Evolutionary conservation across 2,797 vertebrate genomes (phyloP), one percentile per base, ranked within the genome.

Genomic region (Sebastes umbrosus): DNA sequence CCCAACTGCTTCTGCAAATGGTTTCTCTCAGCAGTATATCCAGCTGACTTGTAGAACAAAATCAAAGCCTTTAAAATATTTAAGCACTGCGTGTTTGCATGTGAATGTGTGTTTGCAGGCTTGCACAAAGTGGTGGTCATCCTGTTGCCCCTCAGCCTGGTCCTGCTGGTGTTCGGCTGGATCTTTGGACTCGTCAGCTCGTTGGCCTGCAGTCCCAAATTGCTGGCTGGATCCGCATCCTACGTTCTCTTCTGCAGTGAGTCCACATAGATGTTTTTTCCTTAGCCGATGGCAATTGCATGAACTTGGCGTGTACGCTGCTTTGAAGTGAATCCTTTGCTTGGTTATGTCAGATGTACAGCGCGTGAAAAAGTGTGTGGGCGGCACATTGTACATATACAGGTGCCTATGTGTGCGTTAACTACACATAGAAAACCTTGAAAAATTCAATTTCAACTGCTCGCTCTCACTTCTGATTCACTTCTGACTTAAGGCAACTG

Each of bases 211-310:
- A 96, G 95, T 63, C 83, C 88, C 39, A 84, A 80, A 7, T 69
- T 97, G 83, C 93, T 97, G 69, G 84, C 90, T 11, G 90, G 93
- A 75, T 91, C 94, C 0, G 91, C 94, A 20, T 90, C 90, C 62
- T 96, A 96, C 84, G 91, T 97, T 80, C 88, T 97, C 67, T 68
- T 96, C 84, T 96, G 96, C 85, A 96, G 95, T 97, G 90, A 96
- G 96, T 95, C 59, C 20, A 46, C 16, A 22, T 3, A 50, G 18
- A 62, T 4, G 11, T 36, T 31, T 52, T 52, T 57, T 27, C 46
- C 14, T 5, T 4, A 66, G 69, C 39, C 54, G 29, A 1, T 24
- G 63, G 32, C 22, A 34, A n/a, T 55, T 2, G 4, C 2, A 1
- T 76, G 22, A 75, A 4, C 12, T 79, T 59, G 29, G 3, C 2